Evolutionary conservation across 92 coral and sea anemone genomes (phyloP), one percentile per base, ranked within the genome.

Genomic region (Micromussa lordhowensis): DNA sequence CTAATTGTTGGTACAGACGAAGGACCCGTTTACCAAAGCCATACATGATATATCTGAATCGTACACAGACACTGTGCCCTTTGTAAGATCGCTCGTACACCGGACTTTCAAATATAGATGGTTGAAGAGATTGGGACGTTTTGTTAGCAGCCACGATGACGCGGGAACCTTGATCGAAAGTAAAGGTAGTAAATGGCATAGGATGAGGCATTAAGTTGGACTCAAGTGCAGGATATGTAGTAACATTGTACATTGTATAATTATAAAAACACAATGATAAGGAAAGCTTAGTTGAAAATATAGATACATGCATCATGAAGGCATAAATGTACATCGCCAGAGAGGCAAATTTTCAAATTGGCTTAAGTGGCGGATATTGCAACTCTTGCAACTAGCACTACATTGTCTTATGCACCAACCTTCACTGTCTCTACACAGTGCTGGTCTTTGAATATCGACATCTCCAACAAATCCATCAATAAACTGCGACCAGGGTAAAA

Each of bases 11-110:
- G 79, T 83, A 89, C 3, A 95, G 49, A 18, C 94, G 85, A 63
- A 95, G 92, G 40, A 44, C 40, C 38, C 86, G 91, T 22, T 9
- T 64, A 1, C 92, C 98, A 30, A 92, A 79, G 32, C 96, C 94
- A 54, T 83, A 87, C 61, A 94, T 86, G 68, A 86, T 73, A 59
- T 93, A 95, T 19, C 85, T 86, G 86, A 95, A 95, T 76, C 88
- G 81, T 17, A 95, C 72, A 31, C 98, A 95, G 61, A 91, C 63
- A n/a, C 75, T 88, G 73, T 72, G 88, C 22, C 82, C 90, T 6
- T 53, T 61, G 14, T 87, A 82, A n/a, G 93, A 88, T n/a, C 94
- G 92, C 21, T 51, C 86, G 71, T 88, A 89, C 35, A 57, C 66
- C 7, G 92, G 93, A 74, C 96, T 94, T 38, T 84, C 74, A 44